These are phyloP conservation scores for Priocnemis perturbator DNA, from an alignment of 2,888 invertebrate genomes.

Conservation along the genomic window DNA sequence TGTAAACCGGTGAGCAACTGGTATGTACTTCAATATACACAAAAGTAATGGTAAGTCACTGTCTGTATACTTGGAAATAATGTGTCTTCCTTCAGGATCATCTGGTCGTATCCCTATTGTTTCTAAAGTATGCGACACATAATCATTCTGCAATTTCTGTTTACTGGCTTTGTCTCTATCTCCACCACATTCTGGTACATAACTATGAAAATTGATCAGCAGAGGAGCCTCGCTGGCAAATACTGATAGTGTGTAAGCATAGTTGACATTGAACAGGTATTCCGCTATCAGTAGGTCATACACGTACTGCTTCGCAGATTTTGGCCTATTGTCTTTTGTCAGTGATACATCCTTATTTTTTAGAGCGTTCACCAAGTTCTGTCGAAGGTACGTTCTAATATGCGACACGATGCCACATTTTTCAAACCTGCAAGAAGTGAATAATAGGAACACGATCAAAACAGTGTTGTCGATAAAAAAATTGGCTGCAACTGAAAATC, in stretches of 20 bases:
- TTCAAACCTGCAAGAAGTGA: conserved; percentile 67
- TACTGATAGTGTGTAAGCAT: conserved; percentile 70
- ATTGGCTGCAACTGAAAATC: neutral
- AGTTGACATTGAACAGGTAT: conserved; percentile 70
- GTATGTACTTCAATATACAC: conserved; percentile 64
- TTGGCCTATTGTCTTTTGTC: conserved; percentile 53
- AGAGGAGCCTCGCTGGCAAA: conserved; percentile 72
- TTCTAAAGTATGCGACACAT: conserved; percentile 67
- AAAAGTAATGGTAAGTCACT: conserved; percentile 65
- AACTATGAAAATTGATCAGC: conserved; percentile 66
- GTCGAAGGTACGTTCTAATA: conserved; percentile 70
- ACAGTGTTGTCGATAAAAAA: neutral
- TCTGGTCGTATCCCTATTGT: conserved; percentile 67
- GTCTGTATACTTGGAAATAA: conserved; percentile 63
- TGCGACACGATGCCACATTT: conserved; percentile 72
- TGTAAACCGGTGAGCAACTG: conserved; percentile 22
- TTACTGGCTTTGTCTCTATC: conserved; percentile 32
- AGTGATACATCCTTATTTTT: conserved; percentile 63
- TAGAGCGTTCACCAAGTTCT: conserved; percentile 70
- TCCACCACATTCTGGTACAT: conserved; percentile 33
- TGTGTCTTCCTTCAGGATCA: conserved; percentile 59
- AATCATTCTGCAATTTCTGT: conserved; percentile 67
- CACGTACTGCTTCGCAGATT: conserved; percentile 71
- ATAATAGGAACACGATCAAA: neutral
- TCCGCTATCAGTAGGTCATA: conserved; percentile 72